phyloP scores from a whole-genome alignment of 1,140 invertebrate species.

The Lordiphosa collinella region DNA sequence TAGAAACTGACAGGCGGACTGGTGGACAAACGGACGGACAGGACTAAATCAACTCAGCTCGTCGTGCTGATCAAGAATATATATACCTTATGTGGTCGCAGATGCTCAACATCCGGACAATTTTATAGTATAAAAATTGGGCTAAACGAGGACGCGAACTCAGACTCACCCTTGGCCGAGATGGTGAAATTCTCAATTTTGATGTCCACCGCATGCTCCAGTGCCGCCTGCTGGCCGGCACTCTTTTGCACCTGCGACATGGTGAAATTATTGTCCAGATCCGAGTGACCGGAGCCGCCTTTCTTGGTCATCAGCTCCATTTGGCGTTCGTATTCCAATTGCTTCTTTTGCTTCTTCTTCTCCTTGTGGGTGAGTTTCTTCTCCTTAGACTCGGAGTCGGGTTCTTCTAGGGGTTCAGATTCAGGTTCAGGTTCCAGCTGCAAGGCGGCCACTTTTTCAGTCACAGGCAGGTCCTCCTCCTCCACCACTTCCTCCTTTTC shows the following conservation, averaged over 20 bases:
- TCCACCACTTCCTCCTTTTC: slow-evolving; percentile 31
- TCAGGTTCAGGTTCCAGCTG: slow-evolving; percentile 8
- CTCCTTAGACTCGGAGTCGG: slow-evolving; percentile 74
- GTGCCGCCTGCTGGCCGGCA: slow-evolving; percentile 88
- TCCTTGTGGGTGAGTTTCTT: slow-evolving; percentile 96
- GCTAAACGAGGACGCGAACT: background rate
- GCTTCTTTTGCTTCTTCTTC: slow-evolving; percentile 95
- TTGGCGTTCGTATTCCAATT: slow-evolving; percentile 95
- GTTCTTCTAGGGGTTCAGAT: slow-evolving; percentile 1
- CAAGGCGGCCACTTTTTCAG: slow-evolving; percentile 3
- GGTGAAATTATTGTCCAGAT: slow-evolving; percentile 96
- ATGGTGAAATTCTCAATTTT: slow-evolving; percentile 99
- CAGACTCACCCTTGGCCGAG: slow-evolving; percentile 93
- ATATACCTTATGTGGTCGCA: no score
- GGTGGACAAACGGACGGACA: no score
- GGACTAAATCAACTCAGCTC: no score
- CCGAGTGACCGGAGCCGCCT: slow-evolving; percentile 92
- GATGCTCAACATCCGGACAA: no score
- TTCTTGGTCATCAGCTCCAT: slow-evolving; percentile 93
- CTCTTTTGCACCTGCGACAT: slow-evolving; percentile 96
- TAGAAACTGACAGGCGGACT: no score
- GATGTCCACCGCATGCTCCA: slow-evolving; percentile 98
- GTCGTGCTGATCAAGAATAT: no score
- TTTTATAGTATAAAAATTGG: no score
- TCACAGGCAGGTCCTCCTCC: slow-evolving; percentile 2